Evolutionary conservation across 64 coral and sea anemone genomes (phyloP), one percentile per base, ranked within the genome.

Genomic region (Montipora efflorescens): DNA sequence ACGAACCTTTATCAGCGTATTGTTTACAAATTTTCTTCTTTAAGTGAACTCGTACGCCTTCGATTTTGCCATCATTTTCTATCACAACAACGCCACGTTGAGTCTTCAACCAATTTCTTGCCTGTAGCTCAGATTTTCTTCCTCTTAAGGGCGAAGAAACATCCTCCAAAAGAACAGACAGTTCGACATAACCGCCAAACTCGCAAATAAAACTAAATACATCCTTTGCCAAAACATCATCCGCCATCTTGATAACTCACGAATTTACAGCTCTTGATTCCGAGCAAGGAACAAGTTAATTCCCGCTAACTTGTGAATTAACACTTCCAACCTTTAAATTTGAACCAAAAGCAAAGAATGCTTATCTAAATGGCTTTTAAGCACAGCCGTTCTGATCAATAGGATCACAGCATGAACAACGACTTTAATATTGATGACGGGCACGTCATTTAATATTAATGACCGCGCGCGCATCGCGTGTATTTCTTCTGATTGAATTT

Each of bases 141-240:
- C 61, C 19, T 88, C 45, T n/a, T 20, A 93, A 81, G 16, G 84
- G 91, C 73, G 91, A 88, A 4, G 84, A 78, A 36, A 36, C 28
- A 47, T 87, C 58, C 49, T 43, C 87, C 23, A 61, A 16, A 77
- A 93, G 84, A 21, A 55, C 57, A 43, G 59, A 64, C 23, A 93
- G 14, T 18, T 80, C 76, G 7, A 79, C 74, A 75, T 57, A 84
- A 15, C 91, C 91, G 51, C 91, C 91, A 55, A 68, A 88, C 6
- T 12, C 12, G 10, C 69, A 50, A 48, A 93, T 93, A 74, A 71
- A 93, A 86, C 88, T 80, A 48, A 83, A 93, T 20, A 93, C 75
- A 48, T 81, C 72, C 64, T 70, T 59, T 1, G 22, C 45, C 62
- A 70, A 71, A 85, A 85, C 62, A 85, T 70, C 82, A 21, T 70